Evolutionary conservation across 2,113 vertebrate genomes (phyloP), one percentile per base, ranked within the genome.

Genomic region (Eupsittula cactorum): DNA sequence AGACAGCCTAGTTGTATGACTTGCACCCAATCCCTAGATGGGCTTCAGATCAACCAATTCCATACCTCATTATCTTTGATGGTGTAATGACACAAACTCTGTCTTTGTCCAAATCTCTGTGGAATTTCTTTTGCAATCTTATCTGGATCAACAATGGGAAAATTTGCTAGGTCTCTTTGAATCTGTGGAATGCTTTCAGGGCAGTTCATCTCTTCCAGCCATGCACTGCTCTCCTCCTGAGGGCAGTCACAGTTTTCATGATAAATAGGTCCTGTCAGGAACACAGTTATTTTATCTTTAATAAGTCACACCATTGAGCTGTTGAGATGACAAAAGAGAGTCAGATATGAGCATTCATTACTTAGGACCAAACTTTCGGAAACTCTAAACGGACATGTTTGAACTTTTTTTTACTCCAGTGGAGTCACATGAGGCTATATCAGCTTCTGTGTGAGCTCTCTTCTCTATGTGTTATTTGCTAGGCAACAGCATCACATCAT

Each of bases 31-130:
- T 49, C 31, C 29, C 67, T 2, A 1, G 7, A 55, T 6, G 17
- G 39, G 39, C 35, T 83, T 69, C 76, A 82, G 37, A 73, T 39
- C 76, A 53, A 62, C 9, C 31, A n/a, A 63, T 25, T 88, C 37
- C 49, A 1, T 97, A 99, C 99, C 99, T 99, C 98, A 46, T 99
- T 99, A 95, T 99, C 97, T 98, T 99, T 99, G 91, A 99, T 91
- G n/a, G 99, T 99, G 95, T 99, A 99, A 96, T 99, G 99, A 85
- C 99, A 99, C 79, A 99, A 98, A 92, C 99, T 99, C 92, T 99
- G 99, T 64, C 99, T 98, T 92, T 99, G 98, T 44, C 99, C 99
- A 92, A 99, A 99, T 79, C 99, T 98, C 92, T 98, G 95, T 2
- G 99, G 98, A 92, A 99, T 98, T 98, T 99, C 99, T 88, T 94